phyloP scores from a whole-genome alignment of 2,113 vertebrate genomes.

The Notothenia rossii region DNA sequence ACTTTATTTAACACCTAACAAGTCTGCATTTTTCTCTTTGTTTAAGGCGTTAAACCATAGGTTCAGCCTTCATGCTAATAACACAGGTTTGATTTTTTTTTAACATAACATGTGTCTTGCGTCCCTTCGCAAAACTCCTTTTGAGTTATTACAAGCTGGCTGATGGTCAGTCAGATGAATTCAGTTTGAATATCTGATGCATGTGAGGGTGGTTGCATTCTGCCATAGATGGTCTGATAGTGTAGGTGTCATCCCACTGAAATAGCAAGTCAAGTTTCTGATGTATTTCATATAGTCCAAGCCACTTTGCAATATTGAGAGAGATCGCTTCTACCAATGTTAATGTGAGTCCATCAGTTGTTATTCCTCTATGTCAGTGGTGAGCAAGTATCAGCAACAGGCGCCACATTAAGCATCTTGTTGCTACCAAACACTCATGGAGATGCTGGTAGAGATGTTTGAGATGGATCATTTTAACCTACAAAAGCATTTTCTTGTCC shows the following conservation, averaged over 20 bases:
- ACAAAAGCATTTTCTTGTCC: conserved; percentile 43
- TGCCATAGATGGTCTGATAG: background rate
- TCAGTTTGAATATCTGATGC: background rate
- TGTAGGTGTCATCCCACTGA: background rate
- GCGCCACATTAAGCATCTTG: conserved; percentile 35
- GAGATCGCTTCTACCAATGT: conserved; percentile 29
- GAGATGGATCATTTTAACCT: conserved; percentile 31
- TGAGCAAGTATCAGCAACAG: conserved; percentile 17
- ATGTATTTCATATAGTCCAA: conserved; percentile 19
- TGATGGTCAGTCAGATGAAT: background rate
- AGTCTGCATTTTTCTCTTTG: background rate
- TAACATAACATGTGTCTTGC: background rate
- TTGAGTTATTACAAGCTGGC: background rate
- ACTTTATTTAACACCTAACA: background rate
- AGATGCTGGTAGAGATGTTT: conserved; percentile 44
- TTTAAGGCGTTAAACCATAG: background rate
- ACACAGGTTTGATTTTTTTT: background rate
- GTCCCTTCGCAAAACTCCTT: background rate
- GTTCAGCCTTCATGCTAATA: background rate
- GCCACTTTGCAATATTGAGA: conserved; percentile 32
- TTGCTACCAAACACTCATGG: conserved; percentile 21
- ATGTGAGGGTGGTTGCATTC: background rate
- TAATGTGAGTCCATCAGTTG: conserved; percentile 37
- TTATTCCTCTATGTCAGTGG: conserved; percentile 32
- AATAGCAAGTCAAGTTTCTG: conserved; percentile 15